Base-by-base conservation (phyloP, 1,140 invertebrate genomes). In the Bombus soroeensis region DNA sequence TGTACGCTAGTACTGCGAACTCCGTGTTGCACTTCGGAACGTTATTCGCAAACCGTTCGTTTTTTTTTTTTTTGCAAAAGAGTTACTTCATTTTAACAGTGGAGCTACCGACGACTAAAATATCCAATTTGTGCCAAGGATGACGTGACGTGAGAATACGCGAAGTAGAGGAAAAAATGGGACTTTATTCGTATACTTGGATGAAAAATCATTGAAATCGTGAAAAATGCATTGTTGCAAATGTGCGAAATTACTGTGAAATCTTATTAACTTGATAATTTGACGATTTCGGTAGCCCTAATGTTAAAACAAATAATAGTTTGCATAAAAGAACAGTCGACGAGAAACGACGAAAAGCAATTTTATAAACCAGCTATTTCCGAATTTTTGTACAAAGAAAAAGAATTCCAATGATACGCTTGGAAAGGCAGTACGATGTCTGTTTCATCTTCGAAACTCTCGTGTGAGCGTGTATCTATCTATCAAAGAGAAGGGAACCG, bases 401-500 rank as follows among this genome's bases (percentile, higher is more conserved):
- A 37, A 34, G 13, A 32, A 53, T 6, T 22, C 18, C 28, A 62
- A 62, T n/a, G 59, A 3, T 22, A 37, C 18, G 18, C 9, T 68
- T 18, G 18, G 18, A 37, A 57, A 57, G 32, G 47, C 73, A 28
- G 76, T 43, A 22, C 39, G 18, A 41, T 10, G 64, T 34, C 37
- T 18, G 34, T n/a, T n/a, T 37, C 59, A 25, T 37, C 28, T 39
- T 75, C 5, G 53, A 76, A 39, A 43, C 18, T 43, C 37, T 62
- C 13, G 25, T 6, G 28, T 32, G 62, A 68, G 39, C 43, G 64
- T n/a, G n/a, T 53, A 25, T 6, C 34, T 76, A 10, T n/a, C 32
- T 22, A 47, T 34, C 28, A 41, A 77, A 59, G 18, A 78, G 59
- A 59, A 66, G 72, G 62, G 34, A 77, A 83, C 34, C 72, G 72